phyloP scores from a whole-genome alignment of 2,888 invertebrate species.

The Eretmocerus hayati region DNA sequence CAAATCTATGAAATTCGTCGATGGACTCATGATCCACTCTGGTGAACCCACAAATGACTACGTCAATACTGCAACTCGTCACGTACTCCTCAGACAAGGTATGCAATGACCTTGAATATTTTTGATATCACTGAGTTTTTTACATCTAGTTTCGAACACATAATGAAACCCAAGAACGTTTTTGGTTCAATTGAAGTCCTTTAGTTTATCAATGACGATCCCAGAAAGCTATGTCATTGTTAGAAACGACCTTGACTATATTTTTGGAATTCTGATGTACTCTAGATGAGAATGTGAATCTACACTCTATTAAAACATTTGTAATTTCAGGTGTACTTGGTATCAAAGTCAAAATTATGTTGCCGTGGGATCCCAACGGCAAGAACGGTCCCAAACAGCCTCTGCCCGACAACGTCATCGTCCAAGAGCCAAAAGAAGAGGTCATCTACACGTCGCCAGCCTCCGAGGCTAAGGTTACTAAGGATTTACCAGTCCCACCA shows the following conservation, averaged over 20 bases:
- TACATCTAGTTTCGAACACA: too few relatives aligned
- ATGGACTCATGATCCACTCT: slow-evolving; percentile 99
- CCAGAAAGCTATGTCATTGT: too few relatives aligned
- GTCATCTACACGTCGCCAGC: slow-evolving; percentile 63
- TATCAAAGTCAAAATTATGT: slow-evolving; percentile 95
- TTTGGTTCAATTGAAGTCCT: too few relatives aligned
- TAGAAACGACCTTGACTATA: too few relatives aligned
- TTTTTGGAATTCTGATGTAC: too few relatives aligned
- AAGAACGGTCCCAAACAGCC: slow-evolving; percentile 97
- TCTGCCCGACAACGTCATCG: slow-evolving; percentile 94
- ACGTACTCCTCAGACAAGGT: slow-evolving; percentile 95
- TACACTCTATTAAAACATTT: too few relatives aligned
- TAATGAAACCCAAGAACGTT: too few relatives aligned
- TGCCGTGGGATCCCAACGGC: slow-evolving; percentile 96
- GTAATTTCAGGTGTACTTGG: slow-evolving; percentile 49
- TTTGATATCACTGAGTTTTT: too few relatives aligned
- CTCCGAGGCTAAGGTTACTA: slow-evolving; percentile 68
- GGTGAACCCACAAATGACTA: slow-evolving; percentile 98
- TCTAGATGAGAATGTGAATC: too few relatives aligned
- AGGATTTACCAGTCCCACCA: slow-evolving; percentile 32
- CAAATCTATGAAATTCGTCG: slow-evolving; percentile 99
- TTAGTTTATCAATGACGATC: too few relatives aligned
- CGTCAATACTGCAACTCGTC: slow-evolving; percentile 95
- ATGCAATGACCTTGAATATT: slow-evolving; percentile 15
- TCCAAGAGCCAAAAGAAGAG: slow-evolving; percentile 97